Evolutionary conservation across 2,797 vertebrate genomes (phyloP).

Genomic region (Amblyraja radiata): DNA sequence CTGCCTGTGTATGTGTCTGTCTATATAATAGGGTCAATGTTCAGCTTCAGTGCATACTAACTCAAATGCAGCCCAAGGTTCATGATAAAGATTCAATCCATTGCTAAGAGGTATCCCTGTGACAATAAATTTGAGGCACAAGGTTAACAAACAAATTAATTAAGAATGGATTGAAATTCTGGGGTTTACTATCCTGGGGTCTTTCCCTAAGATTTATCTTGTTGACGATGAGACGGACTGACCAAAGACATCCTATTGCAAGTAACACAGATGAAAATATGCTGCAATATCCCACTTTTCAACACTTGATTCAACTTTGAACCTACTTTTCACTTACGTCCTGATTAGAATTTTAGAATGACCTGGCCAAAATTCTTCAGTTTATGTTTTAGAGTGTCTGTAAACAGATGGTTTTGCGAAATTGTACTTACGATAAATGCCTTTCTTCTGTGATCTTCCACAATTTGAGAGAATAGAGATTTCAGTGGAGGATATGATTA

Average conservation of each 20-base stretch:
- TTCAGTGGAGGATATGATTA: too few relatives aligned
- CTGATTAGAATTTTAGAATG: background rate
- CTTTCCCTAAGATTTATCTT: background rate
- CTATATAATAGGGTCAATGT: background rate
- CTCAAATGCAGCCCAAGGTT: background rate
- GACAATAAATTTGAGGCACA: background rate
- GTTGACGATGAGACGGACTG: background rate
- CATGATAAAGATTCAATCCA: background rate
- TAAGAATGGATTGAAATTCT: background rate
- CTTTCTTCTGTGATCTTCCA: too few relatives aligned
- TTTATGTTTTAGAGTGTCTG: too few relatives aligned
- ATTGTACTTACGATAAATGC: too few relatives aligned
- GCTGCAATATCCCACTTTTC: background rate
- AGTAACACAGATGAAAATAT: background rate
- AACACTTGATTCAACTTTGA: background rate
- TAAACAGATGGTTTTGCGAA: too few relatives aligned
- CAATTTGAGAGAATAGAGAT: too few relatives aligned
- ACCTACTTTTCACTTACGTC: background rate
- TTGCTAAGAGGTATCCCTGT: background rate
- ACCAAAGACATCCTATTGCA: background rate
- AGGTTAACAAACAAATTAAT: background rate
- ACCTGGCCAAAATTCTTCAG: too few relatives aligned
- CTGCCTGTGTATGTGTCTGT: too few relatives aligned
- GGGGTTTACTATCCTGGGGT: background rate
- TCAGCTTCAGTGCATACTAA: background rate